phyloP scores from a whole-genome alignment of 2,113 vertebrate genomes.

The Recurvirostra avosetta region DNA sequence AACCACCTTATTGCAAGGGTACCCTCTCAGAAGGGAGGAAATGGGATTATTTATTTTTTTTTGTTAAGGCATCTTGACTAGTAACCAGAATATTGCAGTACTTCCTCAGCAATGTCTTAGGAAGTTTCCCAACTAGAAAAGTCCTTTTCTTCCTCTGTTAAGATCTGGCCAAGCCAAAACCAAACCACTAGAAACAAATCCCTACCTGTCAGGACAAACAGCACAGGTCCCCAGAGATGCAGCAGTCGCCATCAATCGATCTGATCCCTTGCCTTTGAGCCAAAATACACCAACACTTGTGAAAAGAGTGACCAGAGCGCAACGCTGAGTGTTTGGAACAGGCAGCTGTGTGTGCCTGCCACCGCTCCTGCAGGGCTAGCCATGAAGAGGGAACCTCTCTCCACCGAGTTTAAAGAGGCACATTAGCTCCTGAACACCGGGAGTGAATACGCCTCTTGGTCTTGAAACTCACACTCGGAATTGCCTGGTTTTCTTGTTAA shows the following conservation, averaged over 20 bases:
- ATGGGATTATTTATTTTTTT: not conserved
- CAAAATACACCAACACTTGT: not conserved
- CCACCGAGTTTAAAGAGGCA: not conserved
- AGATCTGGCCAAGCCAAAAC: not conserved
- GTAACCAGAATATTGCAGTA: accelerated
- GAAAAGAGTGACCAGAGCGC: not conserved
- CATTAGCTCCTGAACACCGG: not conserved
- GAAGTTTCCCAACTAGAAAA: not conserved
- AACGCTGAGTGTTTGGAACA: not conserved
- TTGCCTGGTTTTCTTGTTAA: not conserved
- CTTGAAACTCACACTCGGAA: not conserved
- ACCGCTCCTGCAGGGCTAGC: not conserved
- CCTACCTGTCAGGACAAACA: not conserved
- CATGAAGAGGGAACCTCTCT: not conserved
- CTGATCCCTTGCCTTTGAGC: not conserved
- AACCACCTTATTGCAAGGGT: not conserved
- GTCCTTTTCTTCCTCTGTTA: not conserved
- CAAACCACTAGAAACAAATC: not conserved
- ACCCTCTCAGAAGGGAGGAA: not conserved
- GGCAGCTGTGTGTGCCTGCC: not conserved
- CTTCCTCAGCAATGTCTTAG: not conserved
- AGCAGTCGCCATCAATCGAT: not conserved
- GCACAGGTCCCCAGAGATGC: not conserved
- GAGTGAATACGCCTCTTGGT: not conserved
- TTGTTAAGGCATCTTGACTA: not conserved